These are phyloP conservation scores for Lasaia peninsularis DNA, from an alignment of 1,140 invertebrate genomes.

Conservation along the genomic window DNA sequence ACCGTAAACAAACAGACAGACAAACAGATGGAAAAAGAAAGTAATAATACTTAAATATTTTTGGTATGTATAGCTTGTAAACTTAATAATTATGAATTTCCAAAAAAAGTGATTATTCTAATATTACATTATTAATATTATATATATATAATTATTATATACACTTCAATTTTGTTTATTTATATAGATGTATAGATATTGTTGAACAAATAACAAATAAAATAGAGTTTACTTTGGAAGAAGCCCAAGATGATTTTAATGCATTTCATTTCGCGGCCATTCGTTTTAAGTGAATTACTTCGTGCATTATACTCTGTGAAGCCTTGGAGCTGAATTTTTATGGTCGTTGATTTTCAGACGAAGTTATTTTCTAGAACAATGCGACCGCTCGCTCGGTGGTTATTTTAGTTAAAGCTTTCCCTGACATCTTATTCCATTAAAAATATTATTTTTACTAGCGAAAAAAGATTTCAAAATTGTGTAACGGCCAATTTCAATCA, in stretches of 20 bases:
- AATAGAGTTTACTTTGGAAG: not conserved
- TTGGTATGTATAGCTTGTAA: too few relatives aligned
- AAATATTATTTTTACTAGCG: not conserved
- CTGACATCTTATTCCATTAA: constrained; percentile 16
- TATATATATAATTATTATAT: too few relatives aligned
- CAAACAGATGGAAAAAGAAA: too few relatives aligned
- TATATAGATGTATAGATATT: too few relatives aligned
- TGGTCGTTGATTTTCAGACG: constrained; percentile 16
- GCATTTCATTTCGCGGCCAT: constrained; percentile 2
- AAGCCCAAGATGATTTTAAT: constrained; percentile 6
- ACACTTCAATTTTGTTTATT: too few relatives aligned
- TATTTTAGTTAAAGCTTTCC: constrained; percentile 15
- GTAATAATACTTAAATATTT: too few relatives aligned
- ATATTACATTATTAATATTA: too few relatives aligned
- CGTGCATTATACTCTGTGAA: constrained; percentile 8
- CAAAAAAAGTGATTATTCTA: too few relatives aligned
- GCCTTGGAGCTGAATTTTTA: constrained; percentile 15
- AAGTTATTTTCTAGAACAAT: constrained; percentile 18
- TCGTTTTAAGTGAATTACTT: constrained; percentile 11
- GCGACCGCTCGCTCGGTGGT: constrained; percentile 5
- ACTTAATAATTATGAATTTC: too few relatives aligned
- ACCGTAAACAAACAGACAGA: too few relatives aligned
- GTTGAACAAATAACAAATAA: not conserved
- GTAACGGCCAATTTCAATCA: too few relatives aligned
- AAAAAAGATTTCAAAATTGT: too few relatives aligned